phyloP scores from a whole-genome alignment of 2,888 invertebrate genomes.

The Lasioglossum lativentre region DNA sequence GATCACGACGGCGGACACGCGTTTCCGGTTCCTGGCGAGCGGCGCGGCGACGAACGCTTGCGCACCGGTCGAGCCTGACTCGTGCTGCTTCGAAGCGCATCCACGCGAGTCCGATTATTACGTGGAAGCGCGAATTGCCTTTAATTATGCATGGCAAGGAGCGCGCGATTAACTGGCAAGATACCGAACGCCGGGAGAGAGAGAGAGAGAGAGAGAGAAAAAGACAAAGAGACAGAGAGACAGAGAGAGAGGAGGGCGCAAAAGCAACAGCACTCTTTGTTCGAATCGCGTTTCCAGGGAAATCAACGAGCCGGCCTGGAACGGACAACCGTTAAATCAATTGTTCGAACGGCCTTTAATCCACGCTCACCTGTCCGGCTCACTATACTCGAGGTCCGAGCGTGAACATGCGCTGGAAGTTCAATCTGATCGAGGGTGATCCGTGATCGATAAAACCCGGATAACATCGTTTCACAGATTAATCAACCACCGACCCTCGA shows the following conservation, averaged over 20 bases:
- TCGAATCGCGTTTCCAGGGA: constrained; percentile 38
- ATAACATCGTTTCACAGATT: constrained; percentile 2
- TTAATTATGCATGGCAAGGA: constrained; percentile 54
- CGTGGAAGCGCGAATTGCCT: constrained; percentile 52
- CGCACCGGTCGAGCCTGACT: constrained; percentile 28
- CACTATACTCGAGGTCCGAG: constrained; percentile 10
- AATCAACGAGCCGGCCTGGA: constrained; percentile 17
- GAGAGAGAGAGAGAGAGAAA: neutral
- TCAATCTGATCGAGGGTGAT: constrained; percentile 5
- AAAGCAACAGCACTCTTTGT: constrained; percentile 20
- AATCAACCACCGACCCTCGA: neutral
- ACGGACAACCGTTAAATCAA: constrained; percentile 56
- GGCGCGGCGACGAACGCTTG: constrained; percentile 15
- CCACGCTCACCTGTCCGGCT: constrained; percentile 37
- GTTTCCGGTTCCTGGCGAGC: constrained; percentile 71
- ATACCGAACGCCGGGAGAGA: constrained; percentile 8
- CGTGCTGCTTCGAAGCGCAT: constrained; percentile 50
- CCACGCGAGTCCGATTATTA: constrained; percentile 60
- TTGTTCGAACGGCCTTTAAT: constrained; percentile 58
- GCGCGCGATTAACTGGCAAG: constrained; percentile 17
- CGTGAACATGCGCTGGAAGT: neutral
- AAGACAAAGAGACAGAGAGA: constrained; percentile 11
- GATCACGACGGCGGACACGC: constrained; percentile 65
- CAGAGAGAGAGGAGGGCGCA: neutral
- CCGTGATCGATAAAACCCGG: neutral